Conservation (phyloP, 1,140 invertebrate genomes). For the Stenopsyche tienmushanensis region DNA sequence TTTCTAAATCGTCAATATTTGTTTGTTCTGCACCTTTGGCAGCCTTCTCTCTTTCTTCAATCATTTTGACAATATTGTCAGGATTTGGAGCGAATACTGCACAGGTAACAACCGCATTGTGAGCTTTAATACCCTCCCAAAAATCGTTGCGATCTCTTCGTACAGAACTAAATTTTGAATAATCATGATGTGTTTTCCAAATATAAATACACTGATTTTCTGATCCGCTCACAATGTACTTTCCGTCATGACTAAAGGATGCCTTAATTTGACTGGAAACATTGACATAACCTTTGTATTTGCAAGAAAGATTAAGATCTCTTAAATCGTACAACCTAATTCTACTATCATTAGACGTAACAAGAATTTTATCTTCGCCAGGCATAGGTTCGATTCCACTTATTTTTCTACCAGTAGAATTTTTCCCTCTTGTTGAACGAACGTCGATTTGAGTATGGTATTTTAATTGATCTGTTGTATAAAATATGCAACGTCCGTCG, state of each 20-base stretch:
- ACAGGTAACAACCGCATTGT: conserved; percentile 94
- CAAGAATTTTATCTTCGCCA: conserved; percentile 93
- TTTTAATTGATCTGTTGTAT: conserved; percentile 95
- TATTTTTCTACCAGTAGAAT: conserved; percentile 91
- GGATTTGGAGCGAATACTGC: conserved; percentile 97
- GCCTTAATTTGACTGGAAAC: conserved; percentile 97
- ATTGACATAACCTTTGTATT: conserved; percentile 94
- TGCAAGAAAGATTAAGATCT: conserved; percentile 93
- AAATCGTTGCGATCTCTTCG: conserved; percentile 93
- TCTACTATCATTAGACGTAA: conserved; percentile 97
- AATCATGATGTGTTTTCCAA: conserved; percentile 96
- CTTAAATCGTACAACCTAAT: conserved; percentile 96
- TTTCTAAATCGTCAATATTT: conserved; percentile 43
- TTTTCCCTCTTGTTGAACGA: conserved; percentile 89
- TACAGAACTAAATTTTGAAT: conserved; percentile 92
- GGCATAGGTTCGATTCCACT: conserved; percentile 97
- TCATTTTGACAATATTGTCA: conserved; percentile 80
- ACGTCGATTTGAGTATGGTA: conserved; percentile 98
- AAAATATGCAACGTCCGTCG: conserved; percentile 97
- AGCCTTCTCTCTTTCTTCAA: conserved; percentile 61
- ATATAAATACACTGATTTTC: conserved; percentile 98
- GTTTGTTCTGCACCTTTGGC: conserved; percentile 45
- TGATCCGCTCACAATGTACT: conserved; percentile 96
- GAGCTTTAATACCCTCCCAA: conserved; percentile 97
- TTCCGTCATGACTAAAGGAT: conserved; percentile 93